phyloP scores from a whole-genome alignment of 2,888 invertebrate genomes.

The Noctuana brunneofusca region DNA sequence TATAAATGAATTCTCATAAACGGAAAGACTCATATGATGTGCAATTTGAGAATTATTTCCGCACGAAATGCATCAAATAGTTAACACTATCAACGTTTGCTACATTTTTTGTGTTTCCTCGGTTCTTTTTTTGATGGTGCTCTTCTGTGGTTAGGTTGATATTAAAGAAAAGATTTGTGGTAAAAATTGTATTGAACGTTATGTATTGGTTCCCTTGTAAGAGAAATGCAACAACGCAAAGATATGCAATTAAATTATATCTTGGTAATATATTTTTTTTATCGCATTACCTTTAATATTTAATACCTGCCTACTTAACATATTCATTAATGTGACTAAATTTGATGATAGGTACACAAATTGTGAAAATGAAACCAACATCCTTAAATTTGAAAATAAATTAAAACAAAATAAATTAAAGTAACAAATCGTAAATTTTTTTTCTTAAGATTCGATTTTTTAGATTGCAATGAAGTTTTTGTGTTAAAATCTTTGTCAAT shows the following conservation, averaged over 20 bases:
- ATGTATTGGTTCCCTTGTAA: not conserved
- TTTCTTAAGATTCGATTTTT: no score
- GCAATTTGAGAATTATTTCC: constrained; percentile 81
- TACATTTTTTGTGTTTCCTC: constrained; percentile 63
- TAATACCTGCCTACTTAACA: no score
- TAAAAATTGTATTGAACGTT: constrained; percentile 12
- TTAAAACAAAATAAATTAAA: no score
- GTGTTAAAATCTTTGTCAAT: no score
- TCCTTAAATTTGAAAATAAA: no score
- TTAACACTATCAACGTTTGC: constrained; percentile 58
- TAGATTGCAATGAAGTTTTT: no score
- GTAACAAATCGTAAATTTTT: no score
- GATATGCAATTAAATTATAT: not conserved
- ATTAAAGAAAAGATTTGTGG: constrained; percentile 2
- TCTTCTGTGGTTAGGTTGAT: constrained; percentile 46
- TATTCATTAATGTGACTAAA: no score
- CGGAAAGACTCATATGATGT: constrained; percentile 68
- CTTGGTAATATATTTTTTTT: not conserved
- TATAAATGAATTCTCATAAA: constrained; percentile 47
- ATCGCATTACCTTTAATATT: no score
- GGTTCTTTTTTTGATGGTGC: constrained; percentile 54
- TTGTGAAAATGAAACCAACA: no score
- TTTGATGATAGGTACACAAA: no score
- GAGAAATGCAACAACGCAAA: not conserved
- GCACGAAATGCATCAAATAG: constrained; percentile 72